Evolutionary conservation across 2,888 invertebrate genomes (phyloP).

Genomic region (Amorpha juglandis): DNA sequence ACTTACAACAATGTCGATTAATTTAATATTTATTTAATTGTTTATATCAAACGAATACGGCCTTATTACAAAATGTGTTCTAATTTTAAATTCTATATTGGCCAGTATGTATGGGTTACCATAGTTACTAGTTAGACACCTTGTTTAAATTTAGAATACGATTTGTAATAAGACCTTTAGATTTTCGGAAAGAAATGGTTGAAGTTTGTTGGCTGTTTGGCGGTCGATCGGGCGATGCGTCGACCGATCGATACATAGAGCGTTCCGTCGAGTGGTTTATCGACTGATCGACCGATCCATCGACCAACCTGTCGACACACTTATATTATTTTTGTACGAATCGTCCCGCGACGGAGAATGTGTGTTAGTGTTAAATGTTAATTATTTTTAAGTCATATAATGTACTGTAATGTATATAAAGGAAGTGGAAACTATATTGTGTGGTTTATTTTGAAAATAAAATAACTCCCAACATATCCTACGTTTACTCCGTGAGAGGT

Average conservation of each 20-base stretch:
- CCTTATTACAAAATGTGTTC: no score
- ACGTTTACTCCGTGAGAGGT: no score
- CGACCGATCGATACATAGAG: background rate
- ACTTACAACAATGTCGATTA: background rate
- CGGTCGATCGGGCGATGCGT: background rate
- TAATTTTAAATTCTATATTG: no score
- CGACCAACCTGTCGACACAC: background rate
- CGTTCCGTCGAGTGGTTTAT: background rate
- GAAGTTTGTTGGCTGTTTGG: constrained; percentile 10
- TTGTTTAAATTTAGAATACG: no score
- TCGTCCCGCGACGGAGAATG: constrained; percentile 32
- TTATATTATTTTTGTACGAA: constrained; percentile 28
- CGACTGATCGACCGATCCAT: background rate
- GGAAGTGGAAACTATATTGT: constrained; percentile 57
- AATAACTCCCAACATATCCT: background rate
- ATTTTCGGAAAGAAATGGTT: constrained; percentile 32
- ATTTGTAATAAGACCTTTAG: no score
- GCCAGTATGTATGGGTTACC: no score
- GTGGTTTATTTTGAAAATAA: constrained; percentile 40
- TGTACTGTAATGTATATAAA: constrained; percentile 75
- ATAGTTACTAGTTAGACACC: no score
- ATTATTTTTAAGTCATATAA: constrained; percentile 77
- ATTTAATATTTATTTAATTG: constrained; percentile 18
- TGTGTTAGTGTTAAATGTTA: constrained; percentile 71
- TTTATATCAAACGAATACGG: constrained; percentile 14